Evolutionary conservation across 2,888 invertebrate genomes (phyloP).

Genomic region (Aleiodes alternator): DNA sequence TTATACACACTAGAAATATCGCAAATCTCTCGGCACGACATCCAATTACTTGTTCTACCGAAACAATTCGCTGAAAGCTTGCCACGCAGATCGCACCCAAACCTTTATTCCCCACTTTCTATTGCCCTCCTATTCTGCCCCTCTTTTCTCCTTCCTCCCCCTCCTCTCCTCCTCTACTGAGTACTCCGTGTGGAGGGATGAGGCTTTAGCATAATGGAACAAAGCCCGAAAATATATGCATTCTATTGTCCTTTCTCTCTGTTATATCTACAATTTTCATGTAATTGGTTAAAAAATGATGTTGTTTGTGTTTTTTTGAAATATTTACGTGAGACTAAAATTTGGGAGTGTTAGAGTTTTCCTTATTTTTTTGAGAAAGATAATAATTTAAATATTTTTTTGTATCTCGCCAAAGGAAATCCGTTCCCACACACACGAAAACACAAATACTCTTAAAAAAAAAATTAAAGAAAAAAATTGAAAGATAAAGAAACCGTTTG

Average conservation of each 20-base stretch:
- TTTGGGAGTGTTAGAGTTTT: too few relatives aligned
- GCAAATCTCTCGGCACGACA: constrained; percentile 68
- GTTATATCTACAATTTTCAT: constrained; percentile 3
- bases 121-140: not conserved
- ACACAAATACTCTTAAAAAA: too few relatives aligned
- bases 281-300: constrained; percentile 23
- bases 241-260: constrained; percentile 11
- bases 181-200: not conserved
- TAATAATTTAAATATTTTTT: too few relatives aligned
- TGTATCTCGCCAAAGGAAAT: constrained; percentile 1
- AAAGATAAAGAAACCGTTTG: not conserved
- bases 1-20: constrained; percentile 72
- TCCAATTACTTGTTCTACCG: constrained; percentile 65
- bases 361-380: too few relatives aligned
- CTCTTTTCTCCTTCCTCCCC: not conserved
- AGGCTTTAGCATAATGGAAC: constrained; percentile 23
- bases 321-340: not conserved
- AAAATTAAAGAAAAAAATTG: not conserved
- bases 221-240: constrained; percentile 21
- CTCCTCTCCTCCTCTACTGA: not conserved
- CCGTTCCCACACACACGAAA: not conserved
- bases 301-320: not conserved
- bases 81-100: constrained; percentile 23
- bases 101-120: constrained; percentile 33
- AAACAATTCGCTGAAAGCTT: constrained; percentile 61